Evolutionary conservation across 2,888 invertebrate genomes (phyloP), one percentile per base, ranked within the genome.

Genomic region (Chrysolina haemoptera): DNA sequence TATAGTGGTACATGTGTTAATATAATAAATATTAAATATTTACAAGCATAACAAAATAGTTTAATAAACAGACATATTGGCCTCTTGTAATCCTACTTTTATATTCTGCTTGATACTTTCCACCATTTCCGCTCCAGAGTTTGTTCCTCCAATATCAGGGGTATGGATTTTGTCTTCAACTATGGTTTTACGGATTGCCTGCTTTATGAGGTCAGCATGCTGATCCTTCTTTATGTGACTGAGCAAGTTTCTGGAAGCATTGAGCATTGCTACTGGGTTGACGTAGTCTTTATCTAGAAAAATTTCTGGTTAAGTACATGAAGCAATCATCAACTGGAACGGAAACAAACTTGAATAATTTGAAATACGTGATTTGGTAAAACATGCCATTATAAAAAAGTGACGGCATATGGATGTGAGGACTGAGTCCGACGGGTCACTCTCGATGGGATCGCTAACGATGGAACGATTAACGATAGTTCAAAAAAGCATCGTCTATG

Each of bases 191-290:
- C 67, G 74, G 18, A 84, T 78, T 8, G 84, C 83, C 4, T 76
- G 62, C 35, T 77, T 71, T 9, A 84, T 83, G 18, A 81, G 16
- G 20, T 75, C 55, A 16, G 82, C 84, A 55, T 82, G 77, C 12
- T 76, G 27, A 14, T 77, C 41, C 67, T 78, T 78, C 9, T 80
- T 79, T 50, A 84, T 63, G 68, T 83, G 79, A 59, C 76, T 55
- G n/a, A 84, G 71, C 68, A 84, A 75, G 72, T 82, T 78, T n/a
- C 81, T 78, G 0, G 81, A 78, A 0, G 98, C 98, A 88, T 96
- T 96, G 79, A 99, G 90, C 96, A 99, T 98, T 0, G 98, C 98
- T 35, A 97, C 92, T 0, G 98, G 99, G 89, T 99, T 99, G 0
- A 98, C 98, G 68, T 96, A 90, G 88, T 98, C 97, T 88, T 96